Evolutionary conservation across 1,140 invertebrate genomes (phyloP), one percentile per base, ranked within the genome.

Genomic region (Papilio aristodemus): DNA sequence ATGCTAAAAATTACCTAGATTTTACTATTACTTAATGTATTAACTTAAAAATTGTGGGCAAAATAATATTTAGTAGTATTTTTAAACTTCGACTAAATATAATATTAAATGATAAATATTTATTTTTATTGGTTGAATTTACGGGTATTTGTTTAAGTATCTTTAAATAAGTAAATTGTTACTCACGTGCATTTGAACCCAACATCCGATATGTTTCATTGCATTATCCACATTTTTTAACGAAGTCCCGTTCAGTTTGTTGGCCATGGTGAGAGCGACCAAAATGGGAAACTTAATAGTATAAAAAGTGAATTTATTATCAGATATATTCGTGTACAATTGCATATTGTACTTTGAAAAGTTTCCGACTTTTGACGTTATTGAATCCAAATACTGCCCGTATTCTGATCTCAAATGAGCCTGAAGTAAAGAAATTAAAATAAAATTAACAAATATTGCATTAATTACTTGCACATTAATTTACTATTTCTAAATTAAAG

Each of bases 291-390:
- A 91, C 70, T 96, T 94, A 85, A 97, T 98, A 0, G 96, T 95
- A 88, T 98, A 98, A 89, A 95, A 97, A 0, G 96, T 94, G 25
- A 97, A 98, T 92, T 99, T 99, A 87, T 96, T 97, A 80, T 97
- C 96, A 3, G 97, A 96, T 81, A 99, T 97, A 5, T 95, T 92
- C 74, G 94, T 93, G 83, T 98, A 98, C 73, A 95, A 97, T 32
- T 94, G 87, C 74, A 93, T 91, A 64, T 96, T 90, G 81, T 95
- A 93, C 39, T 71, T 63, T 73, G 46, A 54, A 9, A 22, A 54
- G 19, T 93, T 94, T 14, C 89, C 90, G 13, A 92, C 87, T 32
- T 92, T 90, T 22, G 94, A 87, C 32, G 92, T 94, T 60, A 93
- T 90, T 69, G 90, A 91, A 91, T 95, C 97, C 66, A 95, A 90